phyloP scores from a whole-genome alignment of 1,140 invertebrate species.

The Cotesia glomerata region DNA sequence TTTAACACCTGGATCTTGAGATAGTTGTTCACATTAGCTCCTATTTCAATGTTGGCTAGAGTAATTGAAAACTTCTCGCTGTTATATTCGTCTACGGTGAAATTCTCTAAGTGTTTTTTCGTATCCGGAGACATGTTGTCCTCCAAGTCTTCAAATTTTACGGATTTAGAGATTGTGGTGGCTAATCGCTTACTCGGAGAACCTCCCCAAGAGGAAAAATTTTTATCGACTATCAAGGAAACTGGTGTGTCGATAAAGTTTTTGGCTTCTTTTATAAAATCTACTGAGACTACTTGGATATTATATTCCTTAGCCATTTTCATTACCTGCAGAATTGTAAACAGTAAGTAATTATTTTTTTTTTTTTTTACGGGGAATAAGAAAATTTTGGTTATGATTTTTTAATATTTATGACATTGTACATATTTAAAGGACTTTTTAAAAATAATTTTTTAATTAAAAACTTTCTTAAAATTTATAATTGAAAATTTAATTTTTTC shows the following conservation, averaged over 20 bases:
- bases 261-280: constrained; percentile 77
- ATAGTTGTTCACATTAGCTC: constrained; percentile 87
- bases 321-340: constrained; percentile 75
- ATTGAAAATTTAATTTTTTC: too few species aligned
- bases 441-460: too few species aligned
- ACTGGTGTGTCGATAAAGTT: constrained; percentile 65
- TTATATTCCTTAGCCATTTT: constrained; percentile 70
- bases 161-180: too few species aligned
- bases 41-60: constrained; percentile 85
- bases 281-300: constrained; percentile 80
- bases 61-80: constrained; percentile 78
- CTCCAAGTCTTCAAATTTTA: too few species aligned
- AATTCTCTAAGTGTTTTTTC: too few species aligned
- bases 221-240: constrained; percentile 73
- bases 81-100: constrained; percentile 79
- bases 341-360: too few species aligned
- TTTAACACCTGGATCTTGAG: constrained; percentile 88
- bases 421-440: too few species aligned
- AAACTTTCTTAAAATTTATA: too few species aligned
- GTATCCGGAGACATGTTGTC: too few species aligned
- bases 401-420: too few species aligned
- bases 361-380: constrained; percentile 77
- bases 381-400: too few species aligned
- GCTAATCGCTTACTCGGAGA: constrained; percentile 69
- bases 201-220: constrained; percentile 81